phyloP scores from a whole-genome alignment of 2,888 invertebrate genomes.

The Phlogophora meticulosa region DNA sequence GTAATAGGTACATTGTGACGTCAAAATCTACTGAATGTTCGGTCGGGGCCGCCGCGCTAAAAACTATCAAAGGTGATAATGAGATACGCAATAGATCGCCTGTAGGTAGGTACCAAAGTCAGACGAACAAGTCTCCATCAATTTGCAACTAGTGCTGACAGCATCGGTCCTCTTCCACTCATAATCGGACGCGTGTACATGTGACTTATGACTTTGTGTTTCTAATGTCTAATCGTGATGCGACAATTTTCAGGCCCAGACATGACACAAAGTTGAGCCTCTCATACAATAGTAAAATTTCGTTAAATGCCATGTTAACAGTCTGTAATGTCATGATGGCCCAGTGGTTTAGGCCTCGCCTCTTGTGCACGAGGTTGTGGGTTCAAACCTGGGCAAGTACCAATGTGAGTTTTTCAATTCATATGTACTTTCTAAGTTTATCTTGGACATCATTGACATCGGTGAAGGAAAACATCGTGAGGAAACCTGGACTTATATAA shows the following conservation, averaged over 20 bases:
- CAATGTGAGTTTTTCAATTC: too few species aligned
- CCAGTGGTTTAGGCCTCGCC: too few species aligned
- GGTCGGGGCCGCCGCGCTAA: conserved; percentile 73
- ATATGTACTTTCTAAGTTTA: too few species aligned
- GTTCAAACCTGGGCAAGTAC: too few species aligned
- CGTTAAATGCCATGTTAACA: not conserved
- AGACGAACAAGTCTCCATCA: conserved; percentile 43
- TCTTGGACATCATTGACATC: too few species aligned
- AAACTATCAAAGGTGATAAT: conserved; percentile 80
- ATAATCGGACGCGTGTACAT: conserved; percentile 5
- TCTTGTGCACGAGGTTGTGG: too few species aligned
- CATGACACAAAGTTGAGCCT: conserved; percentile 6
- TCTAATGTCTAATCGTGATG: conserved; percentile 13
- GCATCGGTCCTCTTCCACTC: conserved; percentile 31
- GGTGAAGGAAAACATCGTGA: too few species aligned
- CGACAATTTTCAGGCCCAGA: conserved; percentile 27
- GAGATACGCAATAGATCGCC: conserved; percentile 70
- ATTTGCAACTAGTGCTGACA: conserved; percentile 41
- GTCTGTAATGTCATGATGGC: too few species aligned
- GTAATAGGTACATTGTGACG: conserved; percentile 64
- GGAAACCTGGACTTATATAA: too few species aligned
- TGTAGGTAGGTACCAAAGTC: conserved; percentile 40
- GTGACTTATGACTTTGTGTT: conserved; percentile 10
- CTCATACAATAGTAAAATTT: conserved; percentile 2
- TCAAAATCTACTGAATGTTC: conserved; percentile 67